Base-by-base conservation (phyloP, 2,797 vertebrate genomes). In the Sorex maritimensis region DNA sequence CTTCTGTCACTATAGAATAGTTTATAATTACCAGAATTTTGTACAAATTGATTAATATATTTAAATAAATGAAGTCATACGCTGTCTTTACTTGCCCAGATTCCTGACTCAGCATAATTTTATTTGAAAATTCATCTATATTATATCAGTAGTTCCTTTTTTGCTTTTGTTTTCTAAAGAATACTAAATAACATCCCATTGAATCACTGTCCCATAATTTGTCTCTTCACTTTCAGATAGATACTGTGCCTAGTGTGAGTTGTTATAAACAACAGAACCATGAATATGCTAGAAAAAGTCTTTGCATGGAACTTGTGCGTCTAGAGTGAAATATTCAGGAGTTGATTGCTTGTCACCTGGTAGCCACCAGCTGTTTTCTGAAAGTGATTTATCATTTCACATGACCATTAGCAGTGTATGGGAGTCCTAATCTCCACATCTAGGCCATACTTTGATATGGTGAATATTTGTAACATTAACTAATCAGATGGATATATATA, bases 21-120 rank as follows among this genome's bases (percentile, higher is more conserved):
- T 81, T 92, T 93, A 28, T 2, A 28, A 77, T 93, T 78, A 58
- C 19, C 88, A 86, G 68, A 93, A 72, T 82, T 93, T 71, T 79
- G n/a, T 82, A 23, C 77, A 81, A 78, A 74, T 87, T 23, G 10
- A 90, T 68, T 89, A 75, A 52, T 52, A 38, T 80, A 14, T 67
- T 90, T 28, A 67, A 24, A 23, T 89, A 75, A 88, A 38, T 94
- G 13, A 44, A 88, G 82, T 55, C 30, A 81, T 38, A 52, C 30
- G 52, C 3, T 93, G 1, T 84, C 58, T 49, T 73, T 94, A 88
- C 87, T 34, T 2, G 9, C 49, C 49, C 85, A 26, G 0, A 34
- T 87, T 85, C 80, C 81, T 86, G 13, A 73, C 10, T 88, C 41
- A 84, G 23, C 13, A 72, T 61, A 28, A n/a, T 89, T 65, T 77